phyloP scores from a whole-genome alignment of 2,888 invertebrate species.

The Euproctis similis region DNA sequence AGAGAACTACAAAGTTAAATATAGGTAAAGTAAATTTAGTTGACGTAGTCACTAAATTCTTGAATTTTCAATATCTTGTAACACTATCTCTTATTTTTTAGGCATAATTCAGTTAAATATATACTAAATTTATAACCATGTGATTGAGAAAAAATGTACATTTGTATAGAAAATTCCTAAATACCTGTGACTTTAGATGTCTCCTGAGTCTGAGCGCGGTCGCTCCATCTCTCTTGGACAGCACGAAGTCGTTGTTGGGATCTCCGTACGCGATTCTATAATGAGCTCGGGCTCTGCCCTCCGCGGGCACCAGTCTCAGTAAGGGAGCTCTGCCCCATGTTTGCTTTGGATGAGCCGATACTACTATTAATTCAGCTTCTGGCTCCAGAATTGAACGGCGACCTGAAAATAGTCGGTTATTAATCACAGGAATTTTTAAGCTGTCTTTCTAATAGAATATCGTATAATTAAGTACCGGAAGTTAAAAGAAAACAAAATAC shows the following conservation, averaged over 20 bases:
- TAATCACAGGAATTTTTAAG: too few species aligned
- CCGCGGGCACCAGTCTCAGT: conserved; percentile 53
- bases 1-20: too few species aligned
- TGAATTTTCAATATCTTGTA: too few species aligned
- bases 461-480: not conserved
- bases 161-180: too few species aligned
- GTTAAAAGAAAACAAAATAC: not conserved
- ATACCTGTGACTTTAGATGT: conserved; percentile 36
- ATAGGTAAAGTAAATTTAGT: too few species aligned
- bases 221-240: conserved; percentile 53
- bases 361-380: conserved; percentile 53
- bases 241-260: conserved; percentile 39
- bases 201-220: conserved; percentile 53
- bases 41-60: too few species aligned
- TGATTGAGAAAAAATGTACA: not conserved
- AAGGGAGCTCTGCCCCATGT: conserved; percentile 61
- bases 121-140: too few species aligned
- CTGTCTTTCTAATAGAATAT: too few species aligned
- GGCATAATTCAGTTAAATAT: too few species aligned
- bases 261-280: conserved; percentile 61
- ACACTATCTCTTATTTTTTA: too few species aligned
- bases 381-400: conserved; percentile 57
- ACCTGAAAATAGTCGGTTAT: too few species aligned
- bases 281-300: conserved; percentile 48
- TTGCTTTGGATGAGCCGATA: conserved; percentile 42